Conservation (phyloP, 2,113 vertebrate species). For the Plestiodon gilberti region DNA sequence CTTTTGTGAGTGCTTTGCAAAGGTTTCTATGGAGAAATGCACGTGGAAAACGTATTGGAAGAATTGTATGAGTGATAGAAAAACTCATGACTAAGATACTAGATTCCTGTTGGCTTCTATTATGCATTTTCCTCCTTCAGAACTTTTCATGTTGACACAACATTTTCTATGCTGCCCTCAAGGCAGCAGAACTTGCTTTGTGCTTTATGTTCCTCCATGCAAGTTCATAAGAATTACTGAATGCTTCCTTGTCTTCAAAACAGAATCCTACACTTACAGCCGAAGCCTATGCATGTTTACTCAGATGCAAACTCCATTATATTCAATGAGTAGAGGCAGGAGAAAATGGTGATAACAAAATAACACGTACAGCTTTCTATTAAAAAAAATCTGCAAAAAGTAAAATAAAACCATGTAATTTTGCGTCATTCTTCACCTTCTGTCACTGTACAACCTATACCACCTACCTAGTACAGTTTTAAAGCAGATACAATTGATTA, state of each 20-base stretch:
- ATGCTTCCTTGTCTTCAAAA: background rate
- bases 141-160: background rate
- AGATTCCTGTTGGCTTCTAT: background rate
- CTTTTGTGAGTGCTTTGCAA: background rate
- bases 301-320: too few relatives aligned
- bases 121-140: background rate
- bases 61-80: background rate
- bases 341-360: too few relatives aligned
- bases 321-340: too few relatives aligned
- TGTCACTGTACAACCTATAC: too few relatives aligned
- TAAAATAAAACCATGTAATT: too few relatives aligned
- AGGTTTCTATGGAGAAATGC: background rate
- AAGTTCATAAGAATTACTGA: background rate
- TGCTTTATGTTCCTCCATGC: background rate
- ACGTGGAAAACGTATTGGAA: background rate
- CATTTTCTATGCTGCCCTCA: background rate
- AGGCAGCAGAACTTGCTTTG: too few relatives aligned
- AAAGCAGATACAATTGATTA: too few relatives aligned
- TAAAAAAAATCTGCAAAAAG: too few relatives aligned
- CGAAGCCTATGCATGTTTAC: too few relatives aligned
- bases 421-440: too few relatives aligned
- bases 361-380: too few relatives aligned
- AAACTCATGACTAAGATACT: background rate
- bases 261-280: background rate
- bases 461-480: too few relatives aligned